These are phyloP conservation scores for Brachionus plicatilis DNA, from an alignment of 1,140 invertebrate species.

Conservation along the genomic window DNA sequence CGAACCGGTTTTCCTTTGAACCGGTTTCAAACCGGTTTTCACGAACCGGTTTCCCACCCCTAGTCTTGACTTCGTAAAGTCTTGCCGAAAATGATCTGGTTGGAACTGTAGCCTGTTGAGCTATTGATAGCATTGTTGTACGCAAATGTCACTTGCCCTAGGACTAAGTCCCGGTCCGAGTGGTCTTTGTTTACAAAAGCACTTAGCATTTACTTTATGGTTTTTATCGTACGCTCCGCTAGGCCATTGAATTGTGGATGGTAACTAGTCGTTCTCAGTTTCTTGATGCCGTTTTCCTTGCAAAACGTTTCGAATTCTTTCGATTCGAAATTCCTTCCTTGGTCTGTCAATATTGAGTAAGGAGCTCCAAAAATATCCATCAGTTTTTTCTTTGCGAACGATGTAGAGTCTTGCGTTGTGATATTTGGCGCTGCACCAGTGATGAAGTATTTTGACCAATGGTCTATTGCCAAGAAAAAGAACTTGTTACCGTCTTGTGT, in stretches of 20 bases:
- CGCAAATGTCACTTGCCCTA: neutral
- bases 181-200: neutral
- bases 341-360: neutral
- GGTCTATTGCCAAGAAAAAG: constrained; percentile 45
- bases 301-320: neutral
- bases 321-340: neutral
- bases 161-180: neutral
- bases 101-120: neutral
- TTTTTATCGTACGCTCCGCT: constrained; percentile 47
- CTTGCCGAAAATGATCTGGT: neutral
- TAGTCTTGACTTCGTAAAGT: neutral
- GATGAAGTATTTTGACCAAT: constrained; percentile 46
- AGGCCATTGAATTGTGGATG: constrained; percentile 48
- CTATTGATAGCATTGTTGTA: neutral
- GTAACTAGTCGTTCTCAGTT: constrained; percentile 46
- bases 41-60: no score
- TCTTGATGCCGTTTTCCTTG: no score
- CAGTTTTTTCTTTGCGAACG: neutral
- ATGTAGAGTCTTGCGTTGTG: constrained; percentile 43
- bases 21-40: no score
- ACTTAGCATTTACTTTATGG: constrained; percentile 40
- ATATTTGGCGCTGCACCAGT: no score
- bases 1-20: no score
- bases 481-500: constrained; percentile 44
- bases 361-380: neutral